Base-by-base conservation (phyloP, 2,113 vertebrate species). In the Sebastes fasciatus region DNA sequence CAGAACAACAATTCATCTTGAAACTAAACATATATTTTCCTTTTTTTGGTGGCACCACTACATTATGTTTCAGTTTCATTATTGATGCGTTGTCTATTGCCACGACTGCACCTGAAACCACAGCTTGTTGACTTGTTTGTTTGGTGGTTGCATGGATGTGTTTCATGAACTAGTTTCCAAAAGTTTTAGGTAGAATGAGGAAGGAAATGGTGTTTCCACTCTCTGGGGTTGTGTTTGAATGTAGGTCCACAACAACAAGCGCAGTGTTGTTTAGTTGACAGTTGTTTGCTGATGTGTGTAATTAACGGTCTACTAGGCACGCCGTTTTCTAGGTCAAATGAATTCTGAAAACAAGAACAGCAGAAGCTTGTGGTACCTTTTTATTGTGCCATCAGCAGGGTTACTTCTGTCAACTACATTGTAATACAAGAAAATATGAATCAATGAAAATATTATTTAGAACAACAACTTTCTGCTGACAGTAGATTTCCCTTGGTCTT, bases 191-290 rank as follows among this genome's bases (percentile, higher is more conserved):
- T 77, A 42, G 63, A 87, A 87, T 16, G 77, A 91, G 91, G 89
- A 91, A 92, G 91, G 92, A 92, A 92, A 48, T 74, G 74, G 62
- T 66, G 82, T 80, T 92, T 94, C n/a, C 90, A 69, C 75, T 86
- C 64, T 46, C n/a, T 51, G 63, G 17, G 62, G 76, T 66, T 75
- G 66, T 77, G 68, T 88, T 84, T 77, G 58, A 83, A 75, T 67
- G 45, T 34, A 42, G 66, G 40, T 69, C 83, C 62, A 79, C 67
- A 79, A 79, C 34, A 46, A 80, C 43, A 16, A 61, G 26, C 13
- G 1, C 14, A 23, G 60, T 55, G 52, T 85, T 64, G 43, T 43
- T 34, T 34, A 26, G 64, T 43, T 65, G 42, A 61, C 77, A 58
- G 78, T 74, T 82, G 77, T 81, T 82, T 79, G 55, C 45, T 62